phyloP scores from a whole-genome alignment of 2,113 vertebrate species.

The Carettochelys insculpta region DNA sequence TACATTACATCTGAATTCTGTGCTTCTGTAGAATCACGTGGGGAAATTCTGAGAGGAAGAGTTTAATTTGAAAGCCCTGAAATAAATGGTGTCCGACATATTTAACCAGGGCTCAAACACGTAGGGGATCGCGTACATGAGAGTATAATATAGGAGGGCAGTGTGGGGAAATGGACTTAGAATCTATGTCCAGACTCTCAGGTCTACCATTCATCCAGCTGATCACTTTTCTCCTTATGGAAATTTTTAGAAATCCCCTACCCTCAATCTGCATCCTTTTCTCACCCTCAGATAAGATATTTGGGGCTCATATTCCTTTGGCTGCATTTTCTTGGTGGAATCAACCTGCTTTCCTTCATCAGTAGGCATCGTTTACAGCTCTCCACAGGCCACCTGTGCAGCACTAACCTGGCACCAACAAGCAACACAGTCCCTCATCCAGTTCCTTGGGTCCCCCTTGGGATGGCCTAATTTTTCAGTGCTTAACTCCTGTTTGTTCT shows the following conservation, averaged over 20 bases:
- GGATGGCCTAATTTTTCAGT: no score
- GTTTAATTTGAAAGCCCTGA: not conserved
- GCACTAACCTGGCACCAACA: not conserved
- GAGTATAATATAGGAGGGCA: not conserved
- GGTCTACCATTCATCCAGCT: fast-evolving
- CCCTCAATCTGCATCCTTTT: not conserved
- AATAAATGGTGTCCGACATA: not conserved
- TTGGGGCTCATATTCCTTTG: not conserved
- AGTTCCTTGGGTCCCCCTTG: not conserved
- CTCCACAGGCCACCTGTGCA: not conserved
- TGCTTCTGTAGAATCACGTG: not conserved
- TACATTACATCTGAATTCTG: not conserved
- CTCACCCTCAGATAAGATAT: not conserved
- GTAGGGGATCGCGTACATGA: not conserved
- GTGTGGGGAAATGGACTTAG: no score
- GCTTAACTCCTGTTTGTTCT: not conserved
- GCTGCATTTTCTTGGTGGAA: not conserved
- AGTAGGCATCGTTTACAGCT: not conserved
- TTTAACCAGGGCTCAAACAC: not conserved
- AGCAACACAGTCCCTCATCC: not conserved
- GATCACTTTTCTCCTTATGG: fast-evolving
- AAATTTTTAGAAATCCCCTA: fast-evolving
- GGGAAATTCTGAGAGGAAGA: not conserved
- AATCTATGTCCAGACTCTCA: not conserved
- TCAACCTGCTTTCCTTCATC: not conserved